Conservation (phyloP, 1,140 invertebrate species). For the Drosophila tropicalis region DNA sequence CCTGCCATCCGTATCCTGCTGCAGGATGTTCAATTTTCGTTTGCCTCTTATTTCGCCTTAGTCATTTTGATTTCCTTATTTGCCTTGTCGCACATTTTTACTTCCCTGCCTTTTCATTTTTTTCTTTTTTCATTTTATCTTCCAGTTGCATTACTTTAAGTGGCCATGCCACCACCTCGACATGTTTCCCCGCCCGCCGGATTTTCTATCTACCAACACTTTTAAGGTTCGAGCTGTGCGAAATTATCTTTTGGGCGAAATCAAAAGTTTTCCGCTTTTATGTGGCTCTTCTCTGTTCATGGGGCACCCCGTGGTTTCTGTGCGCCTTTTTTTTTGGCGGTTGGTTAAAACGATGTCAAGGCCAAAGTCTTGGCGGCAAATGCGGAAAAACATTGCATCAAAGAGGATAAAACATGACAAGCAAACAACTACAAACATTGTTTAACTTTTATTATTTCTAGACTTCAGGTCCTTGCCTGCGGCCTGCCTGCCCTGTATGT, state of each 20-base stretch:
- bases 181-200: constrained; percentile 11
- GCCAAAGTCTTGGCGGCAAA: constrained; percentile 49
- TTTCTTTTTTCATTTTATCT: constrained; percentile 45
- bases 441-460: not conserved
- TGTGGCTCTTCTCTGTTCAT: constrained; percentile 19
- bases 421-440: not conserved
- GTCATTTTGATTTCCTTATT: constrained; percentile 80
- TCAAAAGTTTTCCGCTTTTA: constrained; percentile 71
- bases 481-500: not conserved
- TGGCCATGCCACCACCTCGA: constrained; percentile 33
- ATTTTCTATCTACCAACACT: not conserved
- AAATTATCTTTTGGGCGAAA: constrained; percentile 71
- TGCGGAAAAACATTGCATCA: constrained; percentile 71
- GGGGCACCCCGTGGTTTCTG: not conserved
- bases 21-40: constrained; percentile 79
- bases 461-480: not conserved
- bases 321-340: not conserved
- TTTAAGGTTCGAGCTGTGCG: constrained; percentile 18
- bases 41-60: constrained; percentile 72
- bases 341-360: constrained; percentile 30
- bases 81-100: constrained; percentile 66
- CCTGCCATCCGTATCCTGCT: constrained; percentile 61
- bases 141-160: constrained; percentile 74
- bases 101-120: constrained; percentile 14
- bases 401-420: constrained; percentile 61